Conservation (phyloP, 2,797 vertebrate genomes). For the Schizopygopsis malacanthus region DNA sequence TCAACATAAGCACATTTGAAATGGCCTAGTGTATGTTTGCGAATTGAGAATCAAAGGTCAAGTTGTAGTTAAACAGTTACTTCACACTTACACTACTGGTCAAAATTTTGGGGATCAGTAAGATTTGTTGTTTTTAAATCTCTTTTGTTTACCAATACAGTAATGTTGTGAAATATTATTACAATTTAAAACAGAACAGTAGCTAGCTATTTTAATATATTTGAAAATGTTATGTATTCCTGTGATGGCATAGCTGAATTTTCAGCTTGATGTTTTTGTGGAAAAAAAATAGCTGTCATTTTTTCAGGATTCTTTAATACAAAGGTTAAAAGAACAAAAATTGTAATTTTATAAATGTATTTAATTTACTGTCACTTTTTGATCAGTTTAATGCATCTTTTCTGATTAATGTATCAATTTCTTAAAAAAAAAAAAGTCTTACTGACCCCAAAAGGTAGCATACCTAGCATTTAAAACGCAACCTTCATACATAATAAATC, state of each 20-base stretch:
- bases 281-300: background rate
- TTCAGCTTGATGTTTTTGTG: background rate
- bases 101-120: background rate
- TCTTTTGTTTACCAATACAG: background rate
- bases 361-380: background rate
- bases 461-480: background rate
- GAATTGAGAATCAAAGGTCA: background rate
- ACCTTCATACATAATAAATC: background rate
- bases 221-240: background rate
- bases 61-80: conserved; percentile 4
- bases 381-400: background rate
- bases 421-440: background rate
- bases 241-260: background rate
- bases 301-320: background rate
- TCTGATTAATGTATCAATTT: background rate
- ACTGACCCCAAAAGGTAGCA: background rate
- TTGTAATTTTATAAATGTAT: background rate
- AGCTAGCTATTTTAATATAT: background rate
- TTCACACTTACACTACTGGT: background rate
- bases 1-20: background rate
- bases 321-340: background rate
- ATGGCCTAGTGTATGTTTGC: background rate
- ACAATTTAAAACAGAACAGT: background rate
- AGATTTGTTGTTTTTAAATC: background rate
- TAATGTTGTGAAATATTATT: background rate